Conservation (phyloP, 1,140 invertebrate species). For the Cyclina sinensis region DNA sequence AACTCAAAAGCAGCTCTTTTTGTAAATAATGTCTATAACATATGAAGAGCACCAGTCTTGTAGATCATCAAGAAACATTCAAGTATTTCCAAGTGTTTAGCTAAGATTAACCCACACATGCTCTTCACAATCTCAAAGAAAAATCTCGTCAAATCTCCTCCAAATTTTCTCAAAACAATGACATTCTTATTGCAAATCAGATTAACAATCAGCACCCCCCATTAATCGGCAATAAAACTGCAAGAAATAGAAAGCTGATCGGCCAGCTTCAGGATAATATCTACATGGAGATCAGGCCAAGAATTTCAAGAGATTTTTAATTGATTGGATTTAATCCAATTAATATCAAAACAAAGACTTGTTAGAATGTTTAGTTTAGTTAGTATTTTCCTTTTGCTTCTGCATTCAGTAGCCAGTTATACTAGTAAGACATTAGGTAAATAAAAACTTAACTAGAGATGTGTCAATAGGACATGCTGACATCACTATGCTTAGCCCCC, state of each 20-base stretch:
- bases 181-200: conserved; percentile 37
- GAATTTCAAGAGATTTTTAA: neutral
- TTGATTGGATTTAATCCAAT: neutral
- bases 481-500: too few relatives aligned
- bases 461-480: too few relatives aligned
- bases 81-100: conserved; percentile 33
- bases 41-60: neutral
- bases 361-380: too few relatives aligned
- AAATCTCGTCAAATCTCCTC: conserved; percentile 29
- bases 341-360: neutral
- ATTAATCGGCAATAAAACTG: conserved; percentile 1
- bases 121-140: conserved; percentile 27
- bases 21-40: neutral
- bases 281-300: neutral
- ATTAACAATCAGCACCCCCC: conserved; percentile 23
- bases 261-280: neutral
- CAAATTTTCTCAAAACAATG: conserved; percentile 33
- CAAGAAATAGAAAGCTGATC: neutral
- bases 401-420: too few relatives aligned
- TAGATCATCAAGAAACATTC: conserved; percentile 12
- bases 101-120: conserved; percentile 26
- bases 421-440: too few relatives aligned
- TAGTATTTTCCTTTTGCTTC: too few relatives aligned
- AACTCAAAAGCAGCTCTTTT: neutral
- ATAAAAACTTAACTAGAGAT: too few relatives aligned